Conservation (phyloP, 92 coral and sea anemone genomes). For the Actinostola sp. region DNA sequence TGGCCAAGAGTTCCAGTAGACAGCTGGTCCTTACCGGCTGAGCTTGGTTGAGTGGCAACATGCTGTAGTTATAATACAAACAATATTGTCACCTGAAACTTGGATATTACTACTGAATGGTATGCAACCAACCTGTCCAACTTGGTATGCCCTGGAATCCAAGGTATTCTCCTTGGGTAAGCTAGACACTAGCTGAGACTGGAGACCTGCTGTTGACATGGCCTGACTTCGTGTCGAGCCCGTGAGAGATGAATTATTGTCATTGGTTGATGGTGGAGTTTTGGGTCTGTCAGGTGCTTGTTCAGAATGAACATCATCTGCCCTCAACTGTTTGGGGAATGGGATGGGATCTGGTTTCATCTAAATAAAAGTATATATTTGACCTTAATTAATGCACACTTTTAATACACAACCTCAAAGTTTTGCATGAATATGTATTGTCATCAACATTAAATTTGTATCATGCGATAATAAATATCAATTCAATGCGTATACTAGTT, state of each 20-base stretch:
- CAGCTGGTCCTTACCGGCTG: slow-evolving; percentile 70
- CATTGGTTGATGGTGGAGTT: slow-evolving; percentile 34
- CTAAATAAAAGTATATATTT: neutral
- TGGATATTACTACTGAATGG: neutral
- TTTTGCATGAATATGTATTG: too few relatives aligned
- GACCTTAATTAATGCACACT: neutral
- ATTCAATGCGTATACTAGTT: too few relatives aligned
- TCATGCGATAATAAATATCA: too few relatives aligned
- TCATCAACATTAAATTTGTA: too few relatives aligned
- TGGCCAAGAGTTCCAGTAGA: slow-evolving; percentile 42
- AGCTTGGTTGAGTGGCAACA: slow-evolving; percentile 52
- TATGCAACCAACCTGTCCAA: slow-evolving; percentile 20
- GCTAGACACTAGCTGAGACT: slow-evolving; percentile 55
- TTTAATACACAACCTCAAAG: neutral
- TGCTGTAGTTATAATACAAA: slow-evolving; percentile 32
- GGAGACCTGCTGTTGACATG: slow-evolving; percentile 64
- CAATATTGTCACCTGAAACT: neutral
- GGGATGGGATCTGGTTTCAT: slow-evolving; percentile 37
- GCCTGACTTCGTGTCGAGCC: slow-evolving; percentile 50
- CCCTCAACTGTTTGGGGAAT: slow-evolving; percentile 51
- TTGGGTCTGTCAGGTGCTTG: slow-evolving; percentile 36
- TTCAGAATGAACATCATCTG: slow-evolving; percentile 34
- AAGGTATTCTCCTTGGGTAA: slow-evolving; percentile 58
- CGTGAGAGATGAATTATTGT: slow-evolving; percentile 29
- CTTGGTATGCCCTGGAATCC: slow-evolving; percentile 78